These are phyloP conservation scores for Artibeus lituratus DNA, from an alignment of 2,797 vertebrate genomes.

Conservation along the genomic window DNA sequence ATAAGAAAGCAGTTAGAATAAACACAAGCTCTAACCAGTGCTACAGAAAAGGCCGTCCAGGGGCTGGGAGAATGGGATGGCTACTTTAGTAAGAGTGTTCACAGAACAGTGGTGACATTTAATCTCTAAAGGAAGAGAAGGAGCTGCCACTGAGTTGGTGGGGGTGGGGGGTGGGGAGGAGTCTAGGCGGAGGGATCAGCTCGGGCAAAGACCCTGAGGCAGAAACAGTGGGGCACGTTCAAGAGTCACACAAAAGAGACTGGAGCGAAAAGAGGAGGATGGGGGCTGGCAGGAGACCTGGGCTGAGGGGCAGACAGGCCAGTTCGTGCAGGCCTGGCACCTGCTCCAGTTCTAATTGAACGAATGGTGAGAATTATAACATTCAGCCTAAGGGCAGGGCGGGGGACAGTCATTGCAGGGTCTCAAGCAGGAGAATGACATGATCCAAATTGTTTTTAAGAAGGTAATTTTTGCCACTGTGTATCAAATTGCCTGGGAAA, in stretches of 20 bases:
- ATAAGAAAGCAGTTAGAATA: not conserved
- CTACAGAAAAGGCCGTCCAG: not conserved
- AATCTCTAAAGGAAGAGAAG: not conserved
- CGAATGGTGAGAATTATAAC: not conserved
- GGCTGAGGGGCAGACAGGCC: not conserved
- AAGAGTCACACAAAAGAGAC: not conserved
- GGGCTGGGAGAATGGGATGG: too few species aligned
- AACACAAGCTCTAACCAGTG: not conserved
- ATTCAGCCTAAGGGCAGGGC: not conserved
- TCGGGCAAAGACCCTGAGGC: not conserved
- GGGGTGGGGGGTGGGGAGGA: accelerated
- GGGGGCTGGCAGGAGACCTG: not conserved
- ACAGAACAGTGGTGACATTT: not conserved
- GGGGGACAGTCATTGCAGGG: not conserved
- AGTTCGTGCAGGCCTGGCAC: not conserved
- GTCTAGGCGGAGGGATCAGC: not conserved
- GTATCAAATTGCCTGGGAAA: not conserved
- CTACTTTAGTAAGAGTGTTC: not conserved
- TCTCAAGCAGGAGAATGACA: not conserved
- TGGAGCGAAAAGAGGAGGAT: not conserved
- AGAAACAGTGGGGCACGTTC: not conserved
- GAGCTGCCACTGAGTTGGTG: not conserved
- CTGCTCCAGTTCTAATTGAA: too few species aligned
- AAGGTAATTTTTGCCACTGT: not conserved
- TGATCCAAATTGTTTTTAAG: not conserved